Evolutionary conservation across 2,797 vertebrate species (phyloP), one percentile per base, ranked within the genome.

Genomic region (Florisuga fusca): DNA sequence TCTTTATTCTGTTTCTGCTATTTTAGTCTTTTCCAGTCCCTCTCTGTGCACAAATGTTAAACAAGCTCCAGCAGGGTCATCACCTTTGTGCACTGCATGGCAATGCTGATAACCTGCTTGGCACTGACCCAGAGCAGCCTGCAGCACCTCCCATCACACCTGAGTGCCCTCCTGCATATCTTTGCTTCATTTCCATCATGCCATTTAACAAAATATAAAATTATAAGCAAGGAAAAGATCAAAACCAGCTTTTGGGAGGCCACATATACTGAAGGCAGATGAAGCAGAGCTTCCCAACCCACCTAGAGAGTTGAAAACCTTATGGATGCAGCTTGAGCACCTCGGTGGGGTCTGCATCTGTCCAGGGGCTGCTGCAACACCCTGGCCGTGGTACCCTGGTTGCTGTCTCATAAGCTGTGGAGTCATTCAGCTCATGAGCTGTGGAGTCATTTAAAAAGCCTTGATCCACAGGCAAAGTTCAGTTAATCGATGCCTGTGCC

Each of bases 171-270:
- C 23, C 76, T 79, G 82, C 78, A 79, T 26, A 19, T 13, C 55
- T 87, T 16, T 22, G 76, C 64, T 41, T 7, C 87, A 6, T 29
- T 53, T 5, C 53, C 26, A 21, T 9, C 33, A 1, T 2, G 2
- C 50, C 31, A 1, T 1, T 12, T 21, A 31, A 8, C 7, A 31
- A 80, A 89, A n/a, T 2, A 20, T 43, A 15, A 55, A n/a, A 6
- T 0, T 0, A 15, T 15, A 26, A 23, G 8, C 15, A 14, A n/a
- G 3, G 20, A 50, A 67, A 76, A 31, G 4, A 27, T 9, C 7
- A 50, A 17, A 17, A 3, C 1, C 15, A 61, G 23, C 4, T 4
- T 11, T 11, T 0, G 14, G 79, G 79, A 54, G n/a, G 6, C 7
- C 1, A 2, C 27, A 79, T 58, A 8, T 25, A 14, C 38, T 2